Percentiles rank a stretch among this genome's conserved stretches.
phyloP scores from a whole-genome alignment of 2,113 vertebrate genomes.

The Trichechus manatus region DNA sequence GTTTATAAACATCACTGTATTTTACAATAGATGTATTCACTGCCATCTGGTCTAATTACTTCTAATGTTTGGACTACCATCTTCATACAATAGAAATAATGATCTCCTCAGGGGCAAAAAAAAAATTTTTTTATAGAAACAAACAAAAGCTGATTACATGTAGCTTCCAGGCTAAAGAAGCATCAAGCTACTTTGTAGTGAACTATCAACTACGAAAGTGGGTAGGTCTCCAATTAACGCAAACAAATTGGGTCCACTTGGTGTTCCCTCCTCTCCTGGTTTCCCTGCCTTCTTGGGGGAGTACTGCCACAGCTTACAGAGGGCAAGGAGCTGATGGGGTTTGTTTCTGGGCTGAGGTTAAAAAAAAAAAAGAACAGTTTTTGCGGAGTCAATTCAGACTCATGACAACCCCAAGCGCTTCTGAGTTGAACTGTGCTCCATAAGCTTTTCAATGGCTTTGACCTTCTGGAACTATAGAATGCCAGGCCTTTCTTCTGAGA shows the following conservation, averaged over 20 bases:
- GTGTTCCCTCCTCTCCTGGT: slow-evolving; percentile 11
- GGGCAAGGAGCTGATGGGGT: not conserved
- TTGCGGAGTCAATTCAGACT: not conserved
- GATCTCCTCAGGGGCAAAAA: slow-evolving; percentile 88
- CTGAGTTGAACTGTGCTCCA: not conserved
- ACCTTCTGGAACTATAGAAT: not conserved
- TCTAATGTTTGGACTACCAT: slow-evolving; percentile 88
- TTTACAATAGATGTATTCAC: slow-evolving; percentile 85
- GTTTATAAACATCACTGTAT: slow-evolving; percentile 82
- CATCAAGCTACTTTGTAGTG: slow-evolving; percentile 84
- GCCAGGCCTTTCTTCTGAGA: not conserved
- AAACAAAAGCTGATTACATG: slow-evolving; percentile 91
- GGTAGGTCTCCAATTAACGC: slow-evolving; percentile 83
- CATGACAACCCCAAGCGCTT: not conserved
- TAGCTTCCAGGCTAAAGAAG: slow-evolving; percentile 86
- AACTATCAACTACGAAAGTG: slow-evolving; percentile 88
- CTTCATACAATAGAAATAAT: slow-evolving; percentile 89
- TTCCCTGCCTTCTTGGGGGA: not conserved
- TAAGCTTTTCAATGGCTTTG: not conserved
- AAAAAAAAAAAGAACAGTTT: not conserved
- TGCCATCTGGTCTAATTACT: slow-evolving; percentile 90
- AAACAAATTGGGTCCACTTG: slow-evolving; percentile 81
- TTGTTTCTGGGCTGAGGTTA: not conserved
- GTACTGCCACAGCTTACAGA: not conserved
- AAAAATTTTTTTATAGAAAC: slow-evolving; percentile 86